Evolutionary conservation across 2,888 invertebrate species (phyloP).

Genomic region (Clunio marinus): DNA sequence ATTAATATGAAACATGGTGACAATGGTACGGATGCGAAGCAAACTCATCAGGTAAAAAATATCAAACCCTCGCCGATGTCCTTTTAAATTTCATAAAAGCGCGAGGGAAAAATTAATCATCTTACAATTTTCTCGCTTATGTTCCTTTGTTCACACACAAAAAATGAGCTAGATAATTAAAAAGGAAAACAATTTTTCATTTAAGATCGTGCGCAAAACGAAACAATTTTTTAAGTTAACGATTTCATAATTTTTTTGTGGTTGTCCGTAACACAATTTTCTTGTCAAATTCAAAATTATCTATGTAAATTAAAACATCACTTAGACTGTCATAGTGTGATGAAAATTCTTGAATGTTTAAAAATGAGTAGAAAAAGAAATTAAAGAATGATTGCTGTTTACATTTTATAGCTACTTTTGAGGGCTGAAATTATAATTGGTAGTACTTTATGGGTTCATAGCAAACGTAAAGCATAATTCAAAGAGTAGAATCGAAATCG

Average conservation of each 20-base stretch:
- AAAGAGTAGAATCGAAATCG: no score
- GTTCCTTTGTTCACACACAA: not conserved
- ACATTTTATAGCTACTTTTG: no score
- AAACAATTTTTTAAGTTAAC: no score
- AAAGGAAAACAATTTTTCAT: not conserved
- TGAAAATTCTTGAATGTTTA: not conserved
- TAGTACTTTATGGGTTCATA: not conserved
- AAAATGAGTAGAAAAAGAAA: not conserved
- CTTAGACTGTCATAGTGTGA: no score
- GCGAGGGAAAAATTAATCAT: not conserved
- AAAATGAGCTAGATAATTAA: slow-evolving; percentile 17
- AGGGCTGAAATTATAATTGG: not conserved
- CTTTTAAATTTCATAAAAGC: not conserved
- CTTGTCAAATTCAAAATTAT: no score
- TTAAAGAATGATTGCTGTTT: no score
- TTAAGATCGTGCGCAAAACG: not conserved
- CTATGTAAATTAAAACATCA: no score
- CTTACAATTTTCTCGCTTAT: not conserved
- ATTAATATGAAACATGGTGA: slow-evolving; percentile 9
- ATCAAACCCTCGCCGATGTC: not conserved
- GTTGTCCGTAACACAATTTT: no score
- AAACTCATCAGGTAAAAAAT: slow-evolving; percentile 12
- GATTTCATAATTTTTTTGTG: no score
- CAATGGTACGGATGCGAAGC: not conserved
- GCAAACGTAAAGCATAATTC: no score